phyloP scores from a whole-genome alignment of 2,888 invertebrate genomes.

The Amphipoea oculea region DNA sequence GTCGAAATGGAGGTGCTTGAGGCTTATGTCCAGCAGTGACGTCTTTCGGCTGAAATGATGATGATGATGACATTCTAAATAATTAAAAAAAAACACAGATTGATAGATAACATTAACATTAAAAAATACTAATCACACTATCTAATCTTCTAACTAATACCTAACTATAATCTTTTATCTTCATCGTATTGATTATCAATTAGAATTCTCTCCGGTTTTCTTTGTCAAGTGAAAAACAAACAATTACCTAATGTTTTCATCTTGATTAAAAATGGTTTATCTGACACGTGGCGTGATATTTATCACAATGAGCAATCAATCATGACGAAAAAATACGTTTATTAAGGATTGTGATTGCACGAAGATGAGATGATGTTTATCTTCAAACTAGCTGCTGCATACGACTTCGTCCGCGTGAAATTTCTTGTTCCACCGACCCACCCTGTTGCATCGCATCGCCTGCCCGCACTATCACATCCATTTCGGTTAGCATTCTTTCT shows the following conservation, averaged over 20 bases:
- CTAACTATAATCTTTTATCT: not conserved
- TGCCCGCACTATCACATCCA: no score
- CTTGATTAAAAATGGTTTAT: not conserved
- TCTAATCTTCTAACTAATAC: not conserved
- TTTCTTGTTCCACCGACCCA: no score
- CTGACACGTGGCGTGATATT: not conserved
- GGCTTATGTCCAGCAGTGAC: no score
- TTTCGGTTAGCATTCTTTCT: no score
- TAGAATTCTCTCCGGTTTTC: not conserved
- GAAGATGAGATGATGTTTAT: slow-evolving; percentile 16
- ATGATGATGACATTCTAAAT: no score
- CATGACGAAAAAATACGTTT: not conserved
- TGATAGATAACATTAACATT: no score
- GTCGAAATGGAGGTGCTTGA: no score
- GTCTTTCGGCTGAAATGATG: no score
- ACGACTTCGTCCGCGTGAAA: no score
- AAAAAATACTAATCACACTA: not conserved
- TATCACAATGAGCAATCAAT: slow-evolving; percentile 1
- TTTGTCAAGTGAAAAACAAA: not conserved
- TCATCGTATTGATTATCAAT: slow-evolving; percentile 7
- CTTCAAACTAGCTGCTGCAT: not conserved
- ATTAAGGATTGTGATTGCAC: no score
- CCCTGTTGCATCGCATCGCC: no score
- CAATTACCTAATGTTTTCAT: not conserved
- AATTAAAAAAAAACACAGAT: no score